phyloP scores from a whole-genome alignment of 2,113 vertebrate species.

The Hydropotes inermis region DNA sequence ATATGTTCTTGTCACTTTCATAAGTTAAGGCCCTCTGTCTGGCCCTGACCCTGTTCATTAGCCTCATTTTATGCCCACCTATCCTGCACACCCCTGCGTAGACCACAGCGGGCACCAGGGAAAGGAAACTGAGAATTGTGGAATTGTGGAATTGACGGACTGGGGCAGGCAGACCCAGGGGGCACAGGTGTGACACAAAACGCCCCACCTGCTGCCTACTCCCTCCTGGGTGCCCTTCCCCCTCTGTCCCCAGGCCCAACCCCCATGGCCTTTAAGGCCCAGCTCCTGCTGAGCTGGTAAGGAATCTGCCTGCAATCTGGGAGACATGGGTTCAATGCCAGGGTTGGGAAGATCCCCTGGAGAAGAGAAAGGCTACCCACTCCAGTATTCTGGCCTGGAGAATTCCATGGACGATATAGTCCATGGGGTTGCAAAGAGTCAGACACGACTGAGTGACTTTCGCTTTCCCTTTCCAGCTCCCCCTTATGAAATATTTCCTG shows the following conservation, averaged over 20 bases:
- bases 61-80: neutral
- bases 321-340: neutral
- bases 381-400: neutral
- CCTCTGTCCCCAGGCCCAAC: no score
- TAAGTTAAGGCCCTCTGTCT: neutral
- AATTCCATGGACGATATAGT: neutral
- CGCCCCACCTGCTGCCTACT: rapidly evolving
- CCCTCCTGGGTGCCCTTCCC: rapidly evolving
- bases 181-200: rapidly evolving
- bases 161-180: neutral
- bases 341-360: neutral
- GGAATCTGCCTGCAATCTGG: neutral
- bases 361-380: neutral
- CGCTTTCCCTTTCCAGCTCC: neutral
- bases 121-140: neutral
- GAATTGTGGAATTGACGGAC: neutral
- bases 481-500: neutral
- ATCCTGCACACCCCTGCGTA: rapidly evolving
- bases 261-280: rapidly evolving
- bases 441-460: neutral
- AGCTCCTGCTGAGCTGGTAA: neutral
- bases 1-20: neutral
- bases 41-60: neutral
- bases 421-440: no score
- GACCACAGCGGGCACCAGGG: neutral